A percentile compares a stretch with the other conserved stretches of the same genome.
phyloP scores from a whole-genome alignment of 2,113 vertebrate species.

The Phycodurus eques region DNA sequence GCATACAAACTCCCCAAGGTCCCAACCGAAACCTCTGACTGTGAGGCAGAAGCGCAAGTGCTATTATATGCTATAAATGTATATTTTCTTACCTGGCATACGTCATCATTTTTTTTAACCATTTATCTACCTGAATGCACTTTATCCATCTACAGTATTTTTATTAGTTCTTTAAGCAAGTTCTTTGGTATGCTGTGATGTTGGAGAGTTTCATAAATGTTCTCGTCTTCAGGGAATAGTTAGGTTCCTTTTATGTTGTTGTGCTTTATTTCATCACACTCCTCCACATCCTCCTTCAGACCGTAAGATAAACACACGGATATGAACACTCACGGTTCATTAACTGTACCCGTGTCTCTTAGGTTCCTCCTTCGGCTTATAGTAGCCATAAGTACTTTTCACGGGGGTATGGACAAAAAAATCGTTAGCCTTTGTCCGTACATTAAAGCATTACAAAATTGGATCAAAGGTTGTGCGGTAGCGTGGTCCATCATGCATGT shows the following conservation, averaged over 20 bases:
- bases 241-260: constrained; percentile 52
- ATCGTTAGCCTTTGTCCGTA: constrained; percentile 39
- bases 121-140: background rate
- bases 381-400: constrained; percentile 54
- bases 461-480: constrained; percentile 9
- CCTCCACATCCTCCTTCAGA: constrained; percentile 31
- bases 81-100: too few species aligned
- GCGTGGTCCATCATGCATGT: constrained; percentile 5
- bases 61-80: too few species aligned
- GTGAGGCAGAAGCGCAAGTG: too few species aligned
- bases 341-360: constrained; percentile 47
- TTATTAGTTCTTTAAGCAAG: background rate
- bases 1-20: too few species aligned
- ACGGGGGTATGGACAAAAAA: constrained; percentile 54
- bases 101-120: background rate
- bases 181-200: background rate
- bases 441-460: background rate
- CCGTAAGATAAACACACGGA: constrained; percentile 28
- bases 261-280: constrained; percentile 57
- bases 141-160: background rate
- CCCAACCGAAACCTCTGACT: too few species aligned
- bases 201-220: constrained; percentile 43
- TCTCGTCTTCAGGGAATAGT: constrained; percentile 53
- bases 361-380: constrained; percentile 52
- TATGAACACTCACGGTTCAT: constrained; percentile 56